Evolutionary conservation across 2,797 vertebrate genomes (phyloP).

Genomic region (Hemitrygon akajei): DNA sequence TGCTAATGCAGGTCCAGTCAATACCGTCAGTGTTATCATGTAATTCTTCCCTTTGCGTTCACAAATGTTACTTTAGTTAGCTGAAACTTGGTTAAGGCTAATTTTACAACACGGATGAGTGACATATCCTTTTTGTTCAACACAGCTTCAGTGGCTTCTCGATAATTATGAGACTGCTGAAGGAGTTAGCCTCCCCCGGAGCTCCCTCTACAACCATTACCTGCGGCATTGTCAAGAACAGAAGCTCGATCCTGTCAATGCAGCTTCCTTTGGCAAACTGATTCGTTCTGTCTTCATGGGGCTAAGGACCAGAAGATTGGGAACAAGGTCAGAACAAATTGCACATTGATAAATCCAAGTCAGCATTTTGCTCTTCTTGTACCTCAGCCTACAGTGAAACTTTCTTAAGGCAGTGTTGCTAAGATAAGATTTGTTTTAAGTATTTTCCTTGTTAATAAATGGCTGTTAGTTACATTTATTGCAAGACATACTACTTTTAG

Average conservation of each 20-base stretch:
- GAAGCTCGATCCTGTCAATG: conserved; percentile 92
- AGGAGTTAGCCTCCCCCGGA: conserved; percentile 85
- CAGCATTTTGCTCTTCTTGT: not conserved
- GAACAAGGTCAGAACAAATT: conserved; percentile 72
- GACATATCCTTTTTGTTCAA: conserved; percentile 40
- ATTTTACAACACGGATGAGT: not conserved
- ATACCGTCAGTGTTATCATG: not conserved
- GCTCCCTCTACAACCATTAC: conserved; percentile 94
- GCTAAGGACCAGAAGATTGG: conserved; percentile 82
- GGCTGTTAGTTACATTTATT: not conserved
- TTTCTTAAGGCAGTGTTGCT: not conserved
- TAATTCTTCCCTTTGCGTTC: not conserved
- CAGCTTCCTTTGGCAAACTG: conserved; percentile 91
- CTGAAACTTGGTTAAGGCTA: not conserved
- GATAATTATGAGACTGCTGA: conserved; percentile 95
- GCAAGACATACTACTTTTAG: not conserved
- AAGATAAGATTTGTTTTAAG: not conserved
- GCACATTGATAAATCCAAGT: not conserved
- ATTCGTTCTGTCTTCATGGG: conserved; percentile 98
- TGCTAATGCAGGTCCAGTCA: not conserved
- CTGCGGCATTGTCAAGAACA: conserved; percentile 93
- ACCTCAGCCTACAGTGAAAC: not conserved
- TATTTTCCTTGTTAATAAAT: not conserved
- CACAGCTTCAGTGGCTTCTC: conserved; percentile 90
- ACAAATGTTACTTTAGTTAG: not conserved